Conservation (phyloP, 2,113 vertebrate genomes). For the Dipodomys spectabilis region DNA sequence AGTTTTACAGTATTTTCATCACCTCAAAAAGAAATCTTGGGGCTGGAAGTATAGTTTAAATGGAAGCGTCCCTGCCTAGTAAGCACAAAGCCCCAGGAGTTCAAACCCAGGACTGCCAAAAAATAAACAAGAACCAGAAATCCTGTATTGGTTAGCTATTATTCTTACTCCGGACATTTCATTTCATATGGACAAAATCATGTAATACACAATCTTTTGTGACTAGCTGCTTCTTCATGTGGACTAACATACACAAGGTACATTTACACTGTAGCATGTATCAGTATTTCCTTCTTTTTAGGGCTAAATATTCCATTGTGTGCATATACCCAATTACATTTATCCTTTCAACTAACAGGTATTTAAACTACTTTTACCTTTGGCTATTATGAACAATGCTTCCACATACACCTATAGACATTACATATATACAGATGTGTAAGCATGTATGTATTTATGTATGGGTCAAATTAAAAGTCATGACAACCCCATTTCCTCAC, state of each 20-base stretch:
- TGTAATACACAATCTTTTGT: not conserved
- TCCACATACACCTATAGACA: not conserved
- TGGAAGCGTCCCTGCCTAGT: too few species aligned
- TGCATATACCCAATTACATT: not conserved
- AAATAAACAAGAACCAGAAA: not conserved
- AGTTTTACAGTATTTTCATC: not conserved
- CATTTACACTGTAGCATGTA: not conserved
- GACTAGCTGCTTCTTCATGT: not conserved
- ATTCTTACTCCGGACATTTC: slow-evolving; percentile 2
- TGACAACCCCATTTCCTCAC: not conserved
- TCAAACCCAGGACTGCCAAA: too few species aligned
- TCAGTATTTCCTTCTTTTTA: slow-evolving; percentile 28
- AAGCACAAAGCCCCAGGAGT: too few species aligned
- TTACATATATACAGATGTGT: not conserved
- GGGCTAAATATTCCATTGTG: not conserved
- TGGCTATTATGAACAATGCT: slow-evolving; percentile 9
- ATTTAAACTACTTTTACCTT: not conserved
- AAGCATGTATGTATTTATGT: too few species aligned
- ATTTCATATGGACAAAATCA: slow-evolving; percentile 23
- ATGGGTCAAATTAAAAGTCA: not conserved
- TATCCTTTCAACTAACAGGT: not conserved
- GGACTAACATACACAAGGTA: slow-evolving; percentile 3
- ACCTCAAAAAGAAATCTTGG: too few species aligned
- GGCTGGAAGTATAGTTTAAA: too few species aligned
- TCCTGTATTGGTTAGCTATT: not conserved